phyloP scores from a whole-genome alignment of 2,797 vertebrate genomes.

The Rhadinocentrus ornatus region DNA sequence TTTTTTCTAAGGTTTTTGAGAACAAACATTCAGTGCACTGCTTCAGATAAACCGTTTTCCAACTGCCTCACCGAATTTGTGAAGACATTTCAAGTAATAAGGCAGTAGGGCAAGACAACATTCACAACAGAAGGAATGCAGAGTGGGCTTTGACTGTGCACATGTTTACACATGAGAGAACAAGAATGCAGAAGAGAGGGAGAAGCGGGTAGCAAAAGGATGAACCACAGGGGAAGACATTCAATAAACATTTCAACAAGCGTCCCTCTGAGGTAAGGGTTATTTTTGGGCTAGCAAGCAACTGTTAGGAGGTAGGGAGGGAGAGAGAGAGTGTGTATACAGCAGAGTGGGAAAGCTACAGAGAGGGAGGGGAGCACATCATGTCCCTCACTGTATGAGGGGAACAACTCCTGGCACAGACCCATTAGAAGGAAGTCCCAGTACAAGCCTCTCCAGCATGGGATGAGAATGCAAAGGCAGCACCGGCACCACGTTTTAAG shows the following conservation, averaged over 20 bases:
- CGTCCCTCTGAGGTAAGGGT: constrained; percentile 65
- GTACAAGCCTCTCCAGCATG: constrained; percentile 31
- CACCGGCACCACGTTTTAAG: constrained; percentile 44
- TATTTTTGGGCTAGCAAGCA: constrained; percentile 77
- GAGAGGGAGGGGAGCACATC: constrained; percentile 65
- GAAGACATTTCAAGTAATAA: constrained; percentile 47
- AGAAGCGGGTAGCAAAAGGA: constrained; percentile 8
- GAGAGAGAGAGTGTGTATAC: not conserved
- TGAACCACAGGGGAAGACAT: constrained; percentile 46
- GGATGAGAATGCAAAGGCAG: constrained; percentile 38
- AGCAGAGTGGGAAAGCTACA: constrained; percentile 15
- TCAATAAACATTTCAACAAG: constrained; percentile 69
- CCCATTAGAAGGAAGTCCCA: constrained; percentile 68
- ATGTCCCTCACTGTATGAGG: constrained; percentile 68
- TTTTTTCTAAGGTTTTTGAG: not conserved
- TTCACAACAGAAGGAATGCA: constrained; percentile 33
- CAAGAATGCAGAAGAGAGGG: constrained; percentile 28
- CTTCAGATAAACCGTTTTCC: constrained; percentile 34
- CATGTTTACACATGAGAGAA: constrained; percentile 49
- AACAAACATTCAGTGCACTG: constrained; percentile 17
- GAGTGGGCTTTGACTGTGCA: constrained; percentile 34
- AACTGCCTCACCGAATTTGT: constrained; percentile 40
- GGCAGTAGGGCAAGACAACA: constrained; percentile 36
- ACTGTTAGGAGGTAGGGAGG: constrained; percentile 54
- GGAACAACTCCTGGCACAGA: constrained; percentile 62